phyloP scores from a whole-genome alignment of 2,888 invertebrate genomes.

The Napeogenes inachia region DNA sequence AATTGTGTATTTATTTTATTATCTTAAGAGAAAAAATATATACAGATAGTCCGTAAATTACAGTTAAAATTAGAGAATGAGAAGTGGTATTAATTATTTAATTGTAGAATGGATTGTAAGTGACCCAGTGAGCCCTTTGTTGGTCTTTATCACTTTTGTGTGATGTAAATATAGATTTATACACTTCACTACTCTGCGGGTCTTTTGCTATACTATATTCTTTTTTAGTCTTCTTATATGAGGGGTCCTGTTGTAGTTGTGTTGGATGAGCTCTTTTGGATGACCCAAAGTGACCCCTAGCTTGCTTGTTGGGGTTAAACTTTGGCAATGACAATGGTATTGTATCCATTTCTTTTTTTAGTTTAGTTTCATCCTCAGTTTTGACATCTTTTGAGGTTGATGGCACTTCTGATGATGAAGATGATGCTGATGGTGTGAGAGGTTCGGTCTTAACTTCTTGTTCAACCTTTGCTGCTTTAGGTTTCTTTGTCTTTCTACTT shows the following conservation, averaged over 20 bases:
- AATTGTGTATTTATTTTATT: constrained; percentile 7
- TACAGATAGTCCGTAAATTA: too few species aligned
- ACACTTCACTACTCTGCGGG: constrained; percentile 92
- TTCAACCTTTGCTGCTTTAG: constrained; percentile 50
- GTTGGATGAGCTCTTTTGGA: constrained; percentile 58
- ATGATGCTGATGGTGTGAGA: constrained; percentile 27
- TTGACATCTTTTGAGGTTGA: constrained; percentile 39
- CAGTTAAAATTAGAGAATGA: too few species aligned
- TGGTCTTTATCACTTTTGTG: constrained; percentile 92
- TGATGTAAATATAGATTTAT: constrained; percentile 96
- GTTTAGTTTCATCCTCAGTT: constrained; percentile 43
- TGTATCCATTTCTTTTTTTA: constrained; percentile 66
- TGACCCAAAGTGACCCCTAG: constrained; percentile 67
- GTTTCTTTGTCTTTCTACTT: constrained; percentile 83
- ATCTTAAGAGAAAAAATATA: not conserved
- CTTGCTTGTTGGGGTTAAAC: constrained; percentile 63
- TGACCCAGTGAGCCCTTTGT: constrained; percentile 96
- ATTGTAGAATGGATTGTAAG: constrained; percentile 97
- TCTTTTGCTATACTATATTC: constrained; percentile 93
- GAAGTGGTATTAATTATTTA: constrained; percentile 39
- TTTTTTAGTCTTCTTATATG: constrained; percentile 85
- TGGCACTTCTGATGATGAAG: constrained; percentile 31
- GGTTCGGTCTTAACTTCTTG: constrained; percentile 47
- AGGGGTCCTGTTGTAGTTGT: constrained; percentile 78
- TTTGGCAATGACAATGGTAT: constrained; percentile 67